phyloP scores from a whole-genome alignment of 2,797 vertebrate genomes.

The Podarcis siculus region DNA sequence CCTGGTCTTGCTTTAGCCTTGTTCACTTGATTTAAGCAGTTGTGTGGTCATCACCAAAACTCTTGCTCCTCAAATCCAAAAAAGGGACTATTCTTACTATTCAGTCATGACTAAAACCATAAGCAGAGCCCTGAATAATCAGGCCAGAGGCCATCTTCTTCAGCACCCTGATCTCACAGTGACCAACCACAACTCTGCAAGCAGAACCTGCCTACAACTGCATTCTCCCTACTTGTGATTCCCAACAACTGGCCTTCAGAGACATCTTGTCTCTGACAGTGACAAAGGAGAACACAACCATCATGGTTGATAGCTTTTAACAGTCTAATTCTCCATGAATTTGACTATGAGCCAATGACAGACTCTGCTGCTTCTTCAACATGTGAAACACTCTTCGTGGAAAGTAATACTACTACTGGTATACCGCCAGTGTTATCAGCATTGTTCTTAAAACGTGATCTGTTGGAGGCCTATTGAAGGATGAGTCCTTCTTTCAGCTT shows the following conservation, averaged over 20 bases:
- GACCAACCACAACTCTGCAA: no score
- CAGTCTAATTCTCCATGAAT: no score
- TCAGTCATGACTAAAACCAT: neutral
- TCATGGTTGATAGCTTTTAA: no score
- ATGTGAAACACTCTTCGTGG: neutral
- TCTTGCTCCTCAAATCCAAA: neutral
- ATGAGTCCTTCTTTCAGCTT: neutral
- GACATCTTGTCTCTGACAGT: no score
- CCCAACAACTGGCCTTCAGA: no score
- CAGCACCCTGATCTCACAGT: no score
- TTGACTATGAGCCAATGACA: neutral
- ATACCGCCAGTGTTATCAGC: neutral
- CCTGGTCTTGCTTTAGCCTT: neutral
- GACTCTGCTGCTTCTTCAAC: neutral
- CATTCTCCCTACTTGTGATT: no score
- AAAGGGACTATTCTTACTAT: neutral
- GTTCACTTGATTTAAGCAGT: neutral
- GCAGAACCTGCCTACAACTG: no score
- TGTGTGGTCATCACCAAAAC: neutral
- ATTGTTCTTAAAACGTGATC: neutral
- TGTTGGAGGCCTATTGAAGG: neutral
- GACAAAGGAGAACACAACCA: no score
- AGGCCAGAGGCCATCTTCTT: no score
- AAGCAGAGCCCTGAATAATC: no score
- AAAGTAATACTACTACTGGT: neutral